Percentiles rank a stretch among this genome's conserved stretches.
Evolutionary conservation across 1,140 invertebrate genomes (phyloP).

Genomic region (Drosophila virilis): DNA sequence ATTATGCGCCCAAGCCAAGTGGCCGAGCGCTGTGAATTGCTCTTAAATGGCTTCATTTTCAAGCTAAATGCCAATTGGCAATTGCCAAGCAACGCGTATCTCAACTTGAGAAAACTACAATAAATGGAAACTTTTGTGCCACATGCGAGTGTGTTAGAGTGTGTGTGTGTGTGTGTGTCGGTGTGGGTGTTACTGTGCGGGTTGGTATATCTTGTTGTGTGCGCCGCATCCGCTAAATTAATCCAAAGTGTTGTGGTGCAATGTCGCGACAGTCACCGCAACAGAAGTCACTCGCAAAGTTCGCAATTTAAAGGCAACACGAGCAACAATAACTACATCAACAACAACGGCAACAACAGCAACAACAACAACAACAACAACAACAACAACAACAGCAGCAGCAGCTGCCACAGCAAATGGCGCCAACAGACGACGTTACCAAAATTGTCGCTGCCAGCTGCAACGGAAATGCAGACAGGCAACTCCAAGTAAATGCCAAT

Average conservation of each 20-base stretch:
- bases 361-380: constrained; percentile 16
- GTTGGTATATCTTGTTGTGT: not conserved
- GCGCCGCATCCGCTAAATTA: constrained; percentile 70
- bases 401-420: constrained; percentile 44
- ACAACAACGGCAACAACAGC: constrained; percentile 15
- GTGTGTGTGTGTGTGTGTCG: not conserved
- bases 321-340: constrained; percentile 38
- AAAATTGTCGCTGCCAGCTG: constrained; percentile 67
- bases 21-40: constrained; percentile 32
- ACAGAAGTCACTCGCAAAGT: constrained; percentile 61
- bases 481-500: constrained; percentile 25
- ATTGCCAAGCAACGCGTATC: constrained; percentile 34
- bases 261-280: constrained; percentile 38
- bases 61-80: constrained; percentile 72
- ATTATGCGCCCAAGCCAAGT: constrained; percentile 25
- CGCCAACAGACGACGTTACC: constrained; percentile 33
- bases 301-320: constrained; percentile 62
- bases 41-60: constrained; percentile 73
- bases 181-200: too few relatives aligned
- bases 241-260: constrained; percentile 64
- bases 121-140: constrained; percentile 59
- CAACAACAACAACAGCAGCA: constrained; percentile 8
- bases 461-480: constrained; percentile 64
- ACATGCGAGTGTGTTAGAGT: not conserved
- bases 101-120: constrained; percentile 39